These are phyloP conservation scores for Novumbra hubbsi DNA, from an alignment of 2,797 vertebrate species.

Conservation along the genomic window DNA sequence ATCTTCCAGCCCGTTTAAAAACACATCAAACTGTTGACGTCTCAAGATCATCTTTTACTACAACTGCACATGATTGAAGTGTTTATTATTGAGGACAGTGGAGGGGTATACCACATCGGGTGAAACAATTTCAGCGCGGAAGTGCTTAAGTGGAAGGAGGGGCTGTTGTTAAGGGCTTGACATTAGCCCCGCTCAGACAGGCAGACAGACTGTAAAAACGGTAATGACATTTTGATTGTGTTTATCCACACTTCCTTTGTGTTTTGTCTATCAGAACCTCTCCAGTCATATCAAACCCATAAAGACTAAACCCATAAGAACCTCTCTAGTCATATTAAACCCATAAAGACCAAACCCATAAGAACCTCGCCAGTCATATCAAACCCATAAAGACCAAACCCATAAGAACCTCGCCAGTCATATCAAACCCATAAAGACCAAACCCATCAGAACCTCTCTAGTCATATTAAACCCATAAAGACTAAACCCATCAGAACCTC, in stretches of 20 bases:
- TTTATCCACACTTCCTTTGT: constrained; percentile 18
- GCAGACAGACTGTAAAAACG: constrained; percentile 15
- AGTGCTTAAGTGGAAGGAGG: constrained; percentile 11
- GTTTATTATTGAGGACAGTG: constrained; percentile 52
- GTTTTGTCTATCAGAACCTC: background rate
- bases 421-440: no score
- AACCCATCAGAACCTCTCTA: no score
- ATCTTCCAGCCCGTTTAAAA: constrained; percentile 53
- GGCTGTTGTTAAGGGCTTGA: constrained; percentile 21
- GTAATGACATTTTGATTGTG: constrained; percentile 32
- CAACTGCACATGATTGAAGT: constrained; percentile 72
- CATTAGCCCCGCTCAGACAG: constrained; percentile 5
- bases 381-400: no score
- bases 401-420: no score
- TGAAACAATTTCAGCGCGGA: constrained; percentile 18
- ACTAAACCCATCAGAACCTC: no score
- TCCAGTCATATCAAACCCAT: background rate
- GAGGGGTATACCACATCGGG: constrained; percentile 49
- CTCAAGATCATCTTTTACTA: constrained; percentile 68
- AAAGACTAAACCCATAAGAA: background rate
- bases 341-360: no score
- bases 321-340: background rate
- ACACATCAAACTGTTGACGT: constrained; percentile 57
- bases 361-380: background rate
- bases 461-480: no score